Evolutionary conservation across 2,113 vertebrate species (phyloP).

Genomic region (Dissostichus mawsoni): DNA sequence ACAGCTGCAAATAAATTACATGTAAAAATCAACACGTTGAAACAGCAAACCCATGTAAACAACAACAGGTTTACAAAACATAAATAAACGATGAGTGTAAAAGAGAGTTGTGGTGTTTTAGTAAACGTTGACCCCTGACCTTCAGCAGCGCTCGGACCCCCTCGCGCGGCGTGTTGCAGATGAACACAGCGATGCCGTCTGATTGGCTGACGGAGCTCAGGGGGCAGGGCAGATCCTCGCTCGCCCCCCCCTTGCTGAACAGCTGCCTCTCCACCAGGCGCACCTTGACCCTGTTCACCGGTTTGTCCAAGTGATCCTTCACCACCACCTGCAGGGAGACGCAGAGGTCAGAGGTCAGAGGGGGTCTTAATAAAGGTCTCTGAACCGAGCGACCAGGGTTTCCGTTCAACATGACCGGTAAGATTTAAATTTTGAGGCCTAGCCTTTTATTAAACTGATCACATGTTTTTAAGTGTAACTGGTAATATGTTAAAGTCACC

Average conservation of each 20-base stretch:
- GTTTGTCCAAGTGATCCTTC: slow-evolving; percentile 84
- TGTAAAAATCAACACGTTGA: neutral
- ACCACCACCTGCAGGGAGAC: slow-evolving; percentile 87
- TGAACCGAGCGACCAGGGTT: too few relatives aligned
- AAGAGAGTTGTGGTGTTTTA: too few relatives aligned
- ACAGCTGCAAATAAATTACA: neutral
- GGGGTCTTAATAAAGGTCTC: too few relatives aligned
- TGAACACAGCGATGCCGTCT: slow-evolving; percentile 87
- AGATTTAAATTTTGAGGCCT: too few relatives aligned
- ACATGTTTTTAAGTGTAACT: too few relatives aligned
- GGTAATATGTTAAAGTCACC: too few relatives aligned
- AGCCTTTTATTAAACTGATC: too few relatives aligned
- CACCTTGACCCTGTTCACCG: slow-evolving; percentile 70
- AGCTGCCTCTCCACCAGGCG: slow-evolving; percentile 68
- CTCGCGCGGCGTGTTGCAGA: slow-evolving; percentile 82
- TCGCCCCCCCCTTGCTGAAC: neutral
- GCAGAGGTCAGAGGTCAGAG: too few relatives aligned
- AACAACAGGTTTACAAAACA: too few relatives aligned
- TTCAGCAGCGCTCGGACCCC: slow-evolving; percentile 19
- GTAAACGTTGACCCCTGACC: slow-evolving; percentile 13
- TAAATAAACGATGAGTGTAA: too few relatives aligned
- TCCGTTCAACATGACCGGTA: too few relatives aligned
- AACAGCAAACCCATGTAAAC: neutral
- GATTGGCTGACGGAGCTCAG: slow-evolving; percentile 31
- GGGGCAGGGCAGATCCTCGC: slow-evolving; percentile 10